Evolutionary conservation across 2,113 vertebrate genomes (phyloP), one percentile per base, ranked within the genome.

Genomic region (Protomyctophum bolini): DNA sequence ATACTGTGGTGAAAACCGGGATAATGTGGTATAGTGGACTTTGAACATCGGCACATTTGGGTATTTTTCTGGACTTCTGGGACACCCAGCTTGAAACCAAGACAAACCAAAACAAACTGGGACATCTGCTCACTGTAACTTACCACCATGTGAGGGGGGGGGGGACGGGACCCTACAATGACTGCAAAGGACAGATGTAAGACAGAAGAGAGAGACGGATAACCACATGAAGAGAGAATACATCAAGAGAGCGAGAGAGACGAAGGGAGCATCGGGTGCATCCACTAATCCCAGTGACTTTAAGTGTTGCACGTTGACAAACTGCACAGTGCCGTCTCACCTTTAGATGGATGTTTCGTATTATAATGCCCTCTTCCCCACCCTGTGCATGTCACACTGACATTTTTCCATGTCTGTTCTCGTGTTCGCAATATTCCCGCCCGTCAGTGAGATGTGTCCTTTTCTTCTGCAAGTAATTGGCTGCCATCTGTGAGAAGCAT

Each of bases 211-310:
- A 58, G 5, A 56, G 55, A 15, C 3, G 33, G 33, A 41, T 41
- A 41, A 41, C 3, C 33, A 41, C 33, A 54, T 4, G 2, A 54
- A 54, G 51, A n/a, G 51, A n/a, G 8, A 11, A 28, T 14, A 54
- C 51, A 54, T 6, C 6, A 21, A n/a, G 29, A 41, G 63, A 21
- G 12, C 6, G 11, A n/a, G 29, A 41, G 63, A 21, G 12, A 51
- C 1, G 48, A 55, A 55, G 9, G 50, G 4, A 1, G 21, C 2
- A 66, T 1, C 33, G 33, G 33, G 33, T 41, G 33, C 33, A 77
- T 62, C 9, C 63, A 7, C 47, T 57, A 51, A 63, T 54, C 54
- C 45, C 75, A 50, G 76, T 62, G 54, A 70, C 12, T 68, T 63
- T 75, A 45, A 55, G 66, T 72, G 48, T 29, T 11, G 2, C 15